Percentiles rank a stretch among this genome's conserved stretches.
Conservation (phyloP, 2,113 vertebrate species). For the Apteryx mantelli region DNA sequence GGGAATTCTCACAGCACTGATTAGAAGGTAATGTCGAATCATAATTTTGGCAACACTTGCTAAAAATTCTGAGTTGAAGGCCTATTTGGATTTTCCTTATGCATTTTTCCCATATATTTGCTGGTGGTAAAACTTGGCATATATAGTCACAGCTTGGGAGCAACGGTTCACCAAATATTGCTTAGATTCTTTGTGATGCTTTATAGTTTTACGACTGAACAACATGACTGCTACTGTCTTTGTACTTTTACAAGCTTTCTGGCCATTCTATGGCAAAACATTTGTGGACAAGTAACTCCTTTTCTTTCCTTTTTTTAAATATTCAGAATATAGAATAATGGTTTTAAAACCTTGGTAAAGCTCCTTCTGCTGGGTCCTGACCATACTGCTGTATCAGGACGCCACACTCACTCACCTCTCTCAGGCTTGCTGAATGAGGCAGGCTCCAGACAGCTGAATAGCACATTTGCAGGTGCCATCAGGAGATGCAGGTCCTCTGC, state of each 20-base stretch:
- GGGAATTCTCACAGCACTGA: slow-evolving; percentile 16
- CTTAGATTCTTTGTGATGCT: background rate
- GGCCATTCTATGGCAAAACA: background rate
- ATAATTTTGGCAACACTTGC: background rate
- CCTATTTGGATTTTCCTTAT: slow-evolving; percentile 7
- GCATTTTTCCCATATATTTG: background rate
- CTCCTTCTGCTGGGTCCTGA: background rate
- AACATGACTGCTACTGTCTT: background rate
- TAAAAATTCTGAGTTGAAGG: background rate
- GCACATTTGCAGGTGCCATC: background rate
- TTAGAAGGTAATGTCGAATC: slow-evolving; percentile 13
- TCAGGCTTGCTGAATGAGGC: background rate
- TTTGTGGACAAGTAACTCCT: background rate
- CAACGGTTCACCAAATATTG: slow-evolving; percentile 7
- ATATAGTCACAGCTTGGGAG: slow-evolving; percentile 5
- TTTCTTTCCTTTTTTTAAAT: background rate
- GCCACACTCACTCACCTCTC: fast-evolving
- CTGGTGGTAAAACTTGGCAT: slow-evolving; percentile 8
- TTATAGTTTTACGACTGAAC: background rate
- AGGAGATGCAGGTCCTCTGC: background rate
- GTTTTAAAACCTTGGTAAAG: background rate
- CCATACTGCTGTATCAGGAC: background rate
- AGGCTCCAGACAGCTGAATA: background rate
- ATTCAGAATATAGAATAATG: background rate
- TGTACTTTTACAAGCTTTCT: background rate